Base-by-base conservation (phyloP, 35 echinoderm and acorn worm species). In the Ptychodera flava region DNA sequence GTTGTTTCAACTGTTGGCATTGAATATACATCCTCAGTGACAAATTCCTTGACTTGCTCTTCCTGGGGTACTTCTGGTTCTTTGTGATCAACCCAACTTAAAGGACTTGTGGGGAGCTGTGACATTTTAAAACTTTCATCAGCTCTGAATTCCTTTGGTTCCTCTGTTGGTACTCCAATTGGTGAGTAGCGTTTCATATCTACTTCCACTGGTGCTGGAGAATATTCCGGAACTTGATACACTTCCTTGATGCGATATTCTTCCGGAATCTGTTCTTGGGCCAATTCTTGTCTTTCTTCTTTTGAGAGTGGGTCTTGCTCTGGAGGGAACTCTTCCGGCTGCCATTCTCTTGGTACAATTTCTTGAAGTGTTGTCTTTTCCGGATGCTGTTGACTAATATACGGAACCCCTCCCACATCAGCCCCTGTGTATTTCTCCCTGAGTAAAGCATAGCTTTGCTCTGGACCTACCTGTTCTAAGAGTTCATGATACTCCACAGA, bases 401-500 rank as follows among this genome's bases (percentile, higher is more conserved):
- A n/a, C n/a, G n/a, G n/a, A n/a, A 22, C 45, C 45, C 45, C 45
- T 12, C 45, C 45, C 45, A 64, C 6, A 64, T 64, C n/a, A n/a
- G n/a, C 6, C 45, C 45, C 45, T 64, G 22, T 12, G 22, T 64
- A 64, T 64, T 22, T 64, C 45, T 64, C 45, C 22, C 45, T 64
- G 45, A 64, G 6, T 12, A 64, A 12, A 12, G 45, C 45, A 79
- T 0, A 80, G 34, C 28, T 30, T 15, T 77, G 16, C 31, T 79
- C 30, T 27, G 31, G 0, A 87, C 86, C 80, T 83, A 99, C 96
- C 37, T 86, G 75, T 85, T 92, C 91, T 64, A 87, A 99, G 2
- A 86, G 75, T 77, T 94, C 94, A 38, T 94, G 91, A 81, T 90
- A 92, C 37, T 94, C 83, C 32, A 94, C 88, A 28, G 88, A 87